Conservation (phyloP, 2,113 vertebrate genomes). For the Urocolius indicus region DNA sequence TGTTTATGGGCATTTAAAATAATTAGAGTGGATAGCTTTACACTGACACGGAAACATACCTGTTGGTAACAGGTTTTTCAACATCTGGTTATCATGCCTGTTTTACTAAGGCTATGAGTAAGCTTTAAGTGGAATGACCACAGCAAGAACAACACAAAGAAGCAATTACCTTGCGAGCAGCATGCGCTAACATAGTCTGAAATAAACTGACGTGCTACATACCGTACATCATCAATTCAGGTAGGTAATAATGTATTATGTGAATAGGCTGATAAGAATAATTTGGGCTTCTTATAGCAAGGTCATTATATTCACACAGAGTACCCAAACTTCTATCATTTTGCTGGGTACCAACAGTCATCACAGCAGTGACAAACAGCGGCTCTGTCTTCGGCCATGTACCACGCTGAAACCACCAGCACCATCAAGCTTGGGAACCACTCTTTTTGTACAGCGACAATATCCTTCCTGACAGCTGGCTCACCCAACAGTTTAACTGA, state of each 20-base stretch:
- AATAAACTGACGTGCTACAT: not conserved
- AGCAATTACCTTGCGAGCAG: not conserved
- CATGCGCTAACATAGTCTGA: not conserved
- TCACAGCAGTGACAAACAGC: accelerated
- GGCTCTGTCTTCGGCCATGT: accelerated
- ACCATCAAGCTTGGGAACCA: accelerated
- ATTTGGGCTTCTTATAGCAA: accelerated
- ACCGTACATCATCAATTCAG: not conserved
- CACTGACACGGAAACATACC: constrained; percentile 8
- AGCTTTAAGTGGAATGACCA: constrained; percentile 21
- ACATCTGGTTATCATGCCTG: constrained; percentile 24
- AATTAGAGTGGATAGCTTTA: not conserved
- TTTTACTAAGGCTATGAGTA: constrained; percentile 63
- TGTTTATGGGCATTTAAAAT: not conserved
- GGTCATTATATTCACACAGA: not conserved
- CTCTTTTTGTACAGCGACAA: not conserved
- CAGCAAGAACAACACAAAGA: not conserved
- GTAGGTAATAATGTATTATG: not conserved
- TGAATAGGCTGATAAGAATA: not conserved
- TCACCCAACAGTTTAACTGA: not conserved
- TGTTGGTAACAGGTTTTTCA: constrained; percentile 55
- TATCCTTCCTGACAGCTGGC: not conserved
- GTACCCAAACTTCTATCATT: not conserved
- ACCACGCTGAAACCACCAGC: not conserved
- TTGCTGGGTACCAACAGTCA: not conserved